Evolutionary conservation across 2,888 invertebrate species (phyloP).

Genomic region (Neoscelio sp.): DNA sequence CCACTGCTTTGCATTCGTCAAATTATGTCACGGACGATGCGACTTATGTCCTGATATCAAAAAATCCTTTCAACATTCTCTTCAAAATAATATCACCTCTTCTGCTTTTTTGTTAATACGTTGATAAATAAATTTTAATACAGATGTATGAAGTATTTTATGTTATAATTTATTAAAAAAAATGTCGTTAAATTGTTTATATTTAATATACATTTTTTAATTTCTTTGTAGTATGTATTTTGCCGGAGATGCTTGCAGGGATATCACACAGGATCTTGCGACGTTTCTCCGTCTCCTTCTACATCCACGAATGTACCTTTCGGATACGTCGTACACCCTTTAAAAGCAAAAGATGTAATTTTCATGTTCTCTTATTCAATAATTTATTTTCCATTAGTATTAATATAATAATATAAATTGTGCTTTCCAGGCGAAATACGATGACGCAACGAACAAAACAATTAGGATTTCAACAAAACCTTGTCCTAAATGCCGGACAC

Average conservation of each 20-base stretch:
- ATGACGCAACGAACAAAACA: slow-evolving; percentile 88
- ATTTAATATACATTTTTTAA: slow-evolving; percentile 33
- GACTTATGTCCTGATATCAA: too few species aligned
- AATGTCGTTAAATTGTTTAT: slow-evolving; percentile 10
- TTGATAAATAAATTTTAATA: too few species aligned
- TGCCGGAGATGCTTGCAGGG: slow-evolving; percentile 91
- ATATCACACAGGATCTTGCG: slow-evolving; percentile 89
- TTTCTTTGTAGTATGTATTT: slow-evolving; percentile 88
- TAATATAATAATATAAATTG: slow-evolving; percentile 38
- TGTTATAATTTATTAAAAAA: slow-evolving; percentile 2
- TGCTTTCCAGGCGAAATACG: slow-evolving; percentile 87
- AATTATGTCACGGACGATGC: neutral
- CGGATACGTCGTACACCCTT: slow-evolving; percentile 87
- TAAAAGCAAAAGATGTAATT: slow-evolving; percentile 83
- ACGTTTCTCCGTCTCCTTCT: slow-evolving; percentile 73
- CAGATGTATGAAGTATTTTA: too few species aligned
- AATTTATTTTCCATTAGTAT: slow-evolving; percentile 27
- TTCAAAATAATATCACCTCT: too few species aligned
- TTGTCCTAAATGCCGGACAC: slow-evolving; percentile 92
- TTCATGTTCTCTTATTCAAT: slow-evolving; percentile 39
- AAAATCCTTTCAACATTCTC: too few species aligned
- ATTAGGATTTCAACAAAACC: slow-evolving; percentile 92
- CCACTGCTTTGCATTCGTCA: neutral
- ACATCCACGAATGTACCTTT: slow-evolving; percentile 72
- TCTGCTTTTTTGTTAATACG: too few species aligned